Conservation (phyloP, 2,888 invertebrate genomes). For the Epinotia bilunana region DNA sequence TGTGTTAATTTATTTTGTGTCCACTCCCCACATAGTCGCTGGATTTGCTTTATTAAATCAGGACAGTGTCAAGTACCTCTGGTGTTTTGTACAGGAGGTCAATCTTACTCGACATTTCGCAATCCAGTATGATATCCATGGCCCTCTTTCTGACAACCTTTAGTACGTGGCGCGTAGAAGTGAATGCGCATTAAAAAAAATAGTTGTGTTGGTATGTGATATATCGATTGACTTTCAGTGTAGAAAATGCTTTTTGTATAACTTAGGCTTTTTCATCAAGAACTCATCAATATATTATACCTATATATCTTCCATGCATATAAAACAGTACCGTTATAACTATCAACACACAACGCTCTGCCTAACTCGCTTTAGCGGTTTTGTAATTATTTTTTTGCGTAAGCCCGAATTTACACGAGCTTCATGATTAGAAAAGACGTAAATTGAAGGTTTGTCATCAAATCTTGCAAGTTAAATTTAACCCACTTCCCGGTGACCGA, state of each 20-base stretch:
- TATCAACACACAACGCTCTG: too few relatives aligned
- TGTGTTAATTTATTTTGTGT: background rate
- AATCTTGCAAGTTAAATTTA: too few relatives aligned
- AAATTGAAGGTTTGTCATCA: too few relatives aligned
- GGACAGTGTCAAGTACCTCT: conserved; percentile 24
- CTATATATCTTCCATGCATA: too few relatives aligned
- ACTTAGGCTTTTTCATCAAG: background rate
- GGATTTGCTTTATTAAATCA: conserved; percentile 34
- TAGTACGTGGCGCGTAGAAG: background rate
- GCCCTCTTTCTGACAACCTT: background rate
- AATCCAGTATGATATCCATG: background rate
- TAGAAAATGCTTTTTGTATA: background rate
- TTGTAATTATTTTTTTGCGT: too few relatives aligned
- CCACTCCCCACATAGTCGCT: conserved; percentile 11
- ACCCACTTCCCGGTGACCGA: too few relatives aligned
- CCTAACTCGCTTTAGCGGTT: too few relatives aligned
- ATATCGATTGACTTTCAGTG: background rate
- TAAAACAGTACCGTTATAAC: too few relatives aligned
- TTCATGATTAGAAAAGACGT: too few relatives aligned
- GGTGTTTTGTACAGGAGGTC: background rate
- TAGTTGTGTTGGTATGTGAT: background rate
- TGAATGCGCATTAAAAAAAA: too few relatives aligned
- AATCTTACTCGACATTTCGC: background rate
- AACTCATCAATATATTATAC: too few relatives aligned
- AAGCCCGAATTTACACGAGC: too few relatives aligned